These are phyloP conservation scores for Disparrhopalites patrizii DNA, from an alignment of 2,888 invertebrate genomes.

Conservation along the genomic window DNA sequence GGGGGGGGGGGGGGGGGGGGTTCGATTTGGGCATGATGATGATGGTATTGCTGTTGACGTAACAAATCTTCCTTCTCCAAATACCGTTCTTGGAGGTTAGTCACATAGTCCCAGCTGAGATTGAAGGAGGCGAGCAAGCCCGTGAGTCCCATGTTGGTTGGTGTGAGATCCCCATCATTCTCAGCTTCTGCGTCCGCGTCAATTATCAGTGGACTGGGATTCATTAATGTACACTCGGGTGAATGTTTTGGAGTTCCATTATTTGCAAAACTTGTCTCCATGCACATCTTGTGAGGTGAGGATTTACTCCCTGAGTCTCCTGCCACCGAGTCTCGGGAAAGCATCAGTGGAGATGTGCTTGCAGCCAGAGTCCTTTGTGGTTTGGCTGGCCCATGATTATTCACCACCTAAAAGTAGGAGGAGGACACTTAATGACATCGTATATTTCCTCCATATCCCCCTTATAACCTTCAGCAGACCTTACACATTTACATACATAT, in stretches of 20 bases:
- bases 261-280: constrained; percentile 70
- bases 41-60: neutral
- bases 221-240: constrained; percentile 43
- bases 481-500: too few relatives aligned
- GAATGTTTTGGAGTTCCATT: constrained; percentile 31
- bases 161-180: constrained; percentile 42
- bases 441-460: too few relatives aligned
- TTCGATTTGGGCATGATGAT: neutral
- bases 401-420: constrained; percentile 50
- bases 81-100: constrained; percentile 42
- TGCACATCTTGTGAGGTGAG: constrained; percentile 55
- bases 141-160: constrained; percentile 37
- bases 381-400: constrained; percentile 69
- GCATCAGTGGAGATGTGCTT: constrained; percentile 44
- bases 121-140: constrained; percentile 43
- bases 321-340: constrained; percentile 39
- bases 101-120: constrained; percentile 47
- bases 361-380: constrained; percentile 60
- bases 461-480: too few relatives aligned
- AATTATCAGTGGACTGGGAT: constrained; percentile 45
- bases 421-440: too few relatives aligned
- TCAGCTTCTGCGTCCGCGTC: constrained; percentile 45
- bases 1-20: constrained; percentile 18
- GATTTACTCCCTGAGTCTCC: constrained; percentile 21
- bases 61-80: constrained; percentile 38